Evolutionary conservation across 2,113 vertebrate species (phyloP), one percentile per base, ranked within the genome.

Genomic region (Haplotaxodon microlepis): DNA sequence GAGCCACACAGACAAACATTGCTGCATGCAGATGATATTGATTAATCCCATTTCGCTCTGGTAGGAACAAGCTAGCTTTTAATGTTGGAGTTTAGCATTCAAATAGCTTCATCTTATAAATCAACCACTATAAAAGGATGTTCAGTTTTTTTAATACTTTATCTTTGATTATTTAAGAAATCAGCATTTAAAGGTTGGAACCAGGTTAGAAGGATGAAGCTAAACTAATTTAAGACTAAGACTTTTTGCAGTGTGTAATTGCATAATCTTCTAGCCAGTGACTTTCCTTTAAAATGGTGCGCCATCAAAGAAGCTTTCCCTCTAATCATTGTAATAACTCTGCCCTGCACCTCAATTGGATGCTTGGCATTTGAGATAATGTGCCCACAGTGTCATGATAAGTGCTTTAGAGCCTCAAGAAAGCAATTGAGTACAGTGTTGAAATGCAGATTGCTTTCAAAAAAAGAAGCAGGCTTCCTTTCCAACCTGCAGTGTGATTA

Each of bases 1-100:
- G 82, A 86, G 82, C 86, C 90, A 47, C 54, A 7, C 79, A 54
- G 84, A 88, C 89, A 84, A 93, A 94, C 86, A 88, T 84, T 91
- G n/a, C 84, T 79, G 81, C 89, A 93, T 85, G 91, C 81, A 90
- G 88, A 92, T 91, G 78, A 90, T 90, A 92, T 90, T 90, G 87
- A 93, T 91, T 57, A 12, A 12, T 89, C 56, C 27, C 50, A 19
- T 76, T 69, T 86, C 78, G 40, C 82, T 57, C 36, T 27, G 12
- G 69, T 31, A 84, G 3, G n/a, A 54, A 89, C 3, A 59, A 66
- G 12, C 31, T 24, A 71, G 24, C 63, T 78, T 80, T 83, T 88
- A 83, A 84, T 61, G 87, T 81, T 69, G 76, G 76, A 84, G 24
- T 47, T 24, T 7, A 1, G 69, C 61, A 42, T 61, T 51, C 73